Evolutionary conservation across 2,888 invertebrate genomes (phyloP), one percentile per base, ranked within the genome.

Genomic region (Leptogaster cylindrica): DNA sequence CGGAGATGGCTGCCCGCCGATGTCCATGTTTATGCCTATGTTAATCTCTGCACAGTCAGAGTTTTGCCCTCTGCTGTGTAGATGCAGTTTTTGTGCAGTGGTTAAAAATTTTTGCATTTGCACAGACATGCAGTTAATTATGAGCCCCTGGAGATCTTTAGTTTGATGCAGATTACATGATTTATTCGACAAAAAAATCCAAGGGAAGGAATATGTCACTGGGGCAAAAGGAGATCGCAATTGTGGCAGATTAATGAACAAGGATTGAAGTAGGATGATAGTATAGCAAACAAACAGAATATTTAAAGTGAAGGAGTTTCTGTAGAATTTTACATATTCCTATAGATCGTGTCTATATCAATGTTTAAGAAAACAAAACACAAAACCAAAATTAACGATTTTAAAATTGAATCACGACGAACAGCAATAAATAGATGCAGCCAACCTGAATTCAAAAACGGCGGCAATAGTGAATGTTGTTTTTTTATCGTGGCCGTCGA

Each of bases 141-240:
- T 79, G 79, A 78, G 77, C 76, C 76, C 79, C 79, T 79, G 79
- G 78, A 79, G 79, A 79, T 77, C 77, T 78, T n/a, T 61, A 61
- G 61, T 76, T 74, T 75, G 80, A 80, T 79, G 80, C 76, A 80
- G 80, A 80, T 80, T 80, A 78, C 78, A 79, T 80, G 80, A 80
- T 80, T 80, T 80, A 80, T 80, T 79, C 77, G 76, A 75, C 20
- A 61, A 44, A 48, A 48, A n/a, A n/a, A n/a, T n/a, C n/a, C 44
- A 16, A 44, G 16, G 16, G 44, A 39, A 61, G 41, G 44, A n/a
- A 61, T 61, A 61, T 61, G 61, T 61, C 61, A 61, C 61, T 61
- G 61, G 18, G 28, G 27, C 16, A 50, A n/a, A n/a, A 50, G 50
- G 16, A 50, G 27, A 25, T 25, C 50, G 14, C 14, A 8, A 10